Base-by-base conservation (phyloP, 1,140 invertebrate species). In the Zaprionus africanus region DNA sequence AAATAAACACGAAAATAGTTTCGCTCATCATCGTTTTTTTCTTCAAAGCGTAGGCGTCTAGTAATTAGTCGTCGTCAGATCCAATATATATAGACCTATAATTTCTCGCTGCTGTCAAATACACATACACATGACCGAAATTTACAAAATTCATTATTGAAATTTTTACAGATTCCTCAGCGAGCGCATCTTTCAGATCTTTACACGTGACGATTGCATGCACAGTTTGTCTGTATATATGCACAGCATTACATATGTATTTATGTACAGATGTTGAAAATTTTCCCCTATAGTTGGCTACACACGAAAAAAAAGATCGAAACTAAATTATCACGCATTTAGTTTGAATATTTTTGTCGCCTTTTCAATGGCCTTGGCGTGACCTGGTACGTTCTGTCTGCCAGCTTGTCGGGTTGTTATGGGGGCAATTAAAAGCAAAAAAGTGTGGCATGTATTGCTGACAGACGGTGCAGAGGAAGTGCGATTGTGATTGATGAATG, bases 311-410 rank as follows among this genome's bases (percentile, higher is more conserved):
- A 81, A 79, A 36, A 63, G 49, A 17, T 66, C 22, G 64, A 24
- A 64, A 68, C 63, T 58, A 62, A 72, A 76, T 60, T 63, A 57
- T 65, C 68, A 65, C 41, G 72, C 65, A 41, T 80, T 67, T 74
- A 51, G 61, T 70, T 73, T 66, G 46, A 63, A 49, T 56, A 56
- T 68, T 68, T 54, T 24, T 66, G 70, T 68, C 71, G 69, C 54
- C 63, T 56, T 70, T 79, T 88, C 67, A 41, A 41, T 67, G 81
- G 78, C 85, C 85, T 88, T 88, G 84, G 63, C 81, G 74, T 88
- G 77, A 81, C 77, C 83, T 73, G 67, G 74, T 56, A 53, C 68
- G 53, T 13, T 49, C n/a, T 68, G 64, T 56, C 69, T 72, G 28
- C 36, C 76, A 87, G 82, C 80, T 82, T 77, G 79, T 69, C 70